A percentile compares a stretch with the other conserved stretches of the same genome.
Evolutionary conservation across 2,888 invertebrate genomes (phyloP).

Genomic region (Bombyx huttoni): DNA sequence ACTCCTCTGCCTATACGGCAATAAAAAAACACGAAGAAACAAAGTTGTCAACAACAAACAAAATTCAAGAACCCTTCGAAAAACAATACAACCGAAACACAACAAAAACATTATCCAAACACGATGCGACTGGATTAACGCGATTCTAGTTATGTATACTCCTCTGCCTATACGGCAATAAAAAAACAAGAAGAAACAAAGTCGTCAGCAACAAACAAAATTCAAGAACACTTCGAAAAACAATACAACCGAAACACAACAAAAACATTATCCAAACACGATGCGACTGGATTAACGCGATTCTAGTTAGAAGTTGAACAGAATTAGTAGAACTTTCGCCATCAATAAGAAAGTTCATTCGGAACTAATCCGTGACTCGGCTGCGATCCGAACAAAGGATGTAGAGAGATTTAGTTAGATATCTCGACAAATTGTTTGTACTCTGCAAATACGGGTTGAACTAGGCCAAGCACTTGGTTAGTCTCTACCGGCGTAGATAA

Average conservation of each 20-base stretch:
- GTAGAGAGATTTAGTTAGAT: background rate
- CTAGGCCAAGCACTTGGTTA: background rate
- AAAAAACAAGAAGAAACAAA: no score
- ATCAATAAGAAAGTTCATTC: slow-evolving; percentile 15
- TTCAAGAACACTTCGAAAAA: background rate
- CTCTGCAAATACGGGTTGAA: background rate
- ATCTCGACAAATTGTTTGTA: background rate
- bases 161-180: no score
- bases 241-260: slow-evolving; percentile 2
- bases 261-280: background rate
- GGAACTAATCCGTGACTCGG: slow-evolving; percentile 11
- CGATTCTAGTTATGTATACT: slow-evolving; percentile 7
- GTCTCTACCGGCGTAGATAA: background rate
- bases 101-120: background rate
- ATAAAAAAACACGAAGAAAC: no score
- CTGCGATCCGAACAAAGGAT: background rate
- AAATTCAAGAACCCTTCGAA: no score
- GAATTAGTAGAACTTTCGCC: slow-evolving; percentile 8
- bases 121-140: slow-evolving; percentile 9
- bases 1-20: no score
- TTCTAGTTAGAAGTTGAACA: slow-evolving; percentile 8
- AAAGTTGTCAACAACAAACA: no score
- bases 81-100: slow-evolving; percentile 2
- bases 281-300: slow-evolving; percentile 9
- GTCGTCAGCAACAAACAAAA: no score